These are phyloP conservation scores for Cydia strobilella DNA, from an alignment of 1,140 invertebrate genomes.

Conservation along the genomic window DNA sequence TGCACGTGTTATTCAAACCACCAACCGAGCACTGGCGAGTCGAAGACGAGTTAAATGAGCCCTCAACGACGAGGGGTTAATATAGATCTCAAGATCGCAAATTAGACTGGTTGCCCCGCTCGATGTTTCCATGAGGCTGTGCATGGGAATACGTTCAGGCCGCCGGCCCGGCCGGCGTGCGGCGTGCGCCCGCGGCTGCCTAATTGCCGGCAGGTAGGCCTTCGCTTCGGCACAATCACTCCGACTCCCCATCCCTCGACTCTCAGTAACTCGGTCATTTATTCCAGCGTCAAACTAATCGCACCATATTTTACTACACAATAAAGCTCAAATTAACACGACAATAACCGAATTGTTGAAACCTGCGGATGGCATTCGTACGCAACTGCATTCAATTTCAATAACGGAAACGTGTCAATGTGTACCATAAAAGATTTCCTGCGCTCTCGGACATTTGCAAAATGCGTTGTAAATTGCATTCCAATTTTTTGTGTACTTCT, in stretches of 20 bases:
- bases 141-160: background rate
- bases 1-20: background rate
- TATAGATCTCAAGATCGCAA: background rate
- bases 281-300: background rate
- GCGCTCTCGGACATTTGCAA: conserved; percentile 6
- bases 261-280: background rate
- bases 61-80: background rate
- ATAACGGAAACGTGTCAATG: conserved; percentile 14
- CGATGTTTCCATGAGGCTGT: background rate
- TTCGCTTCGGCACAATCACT: background rate
- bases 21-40: background rate
- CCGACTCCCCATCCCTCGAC: background rate
- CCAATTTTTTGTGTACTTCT: background rate
- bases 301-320: background rate
- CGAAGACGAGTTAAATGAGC: background rate
- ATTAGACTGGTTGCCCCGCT: background rate
- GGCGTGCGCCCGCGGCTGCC: background rate
- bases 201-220: conserved; percentile 23
- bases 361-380: background rate
- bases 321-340: background rate
- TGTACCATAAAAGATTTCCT: conserved; percentile 2
- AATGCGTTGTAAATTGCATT: background rate
- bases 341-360: background rate
- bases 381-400: conserved; percentile 3
- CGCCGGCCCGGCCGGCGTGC: background rate